Percentiles rank a stretch among this genome's conserved stretches.
These are phyloP conservation scores for Hesperophylax magnus DNA, from an alignment of 1,140 invertebrate genomes.

Conservation along the genomic window DNA sequence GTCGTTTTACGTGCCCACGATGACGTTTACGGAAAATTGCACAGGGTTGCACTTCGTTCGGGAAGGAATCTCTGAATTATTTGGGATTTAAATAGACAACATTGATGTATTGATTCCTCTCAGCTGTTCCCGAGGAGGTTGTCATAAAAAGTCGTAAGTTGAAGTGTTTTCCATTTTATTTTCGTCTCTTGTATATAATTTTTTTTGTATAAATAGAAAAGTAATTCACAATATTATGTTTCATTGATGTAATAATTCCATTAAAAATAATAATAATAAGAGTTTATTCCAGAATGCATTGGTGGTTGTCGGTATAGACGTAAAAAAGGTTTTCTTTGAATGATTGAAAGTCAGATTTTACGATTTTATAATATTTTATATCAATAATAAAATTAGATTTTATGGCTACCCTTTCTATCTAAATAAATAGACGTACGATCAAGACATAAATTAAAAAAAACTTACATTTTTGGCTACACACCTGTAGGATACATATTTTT, in stretches of 20 bases:
- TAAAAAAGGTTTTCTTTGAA: not conserved
- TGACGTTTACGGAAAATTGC: conserved; percentile 3
- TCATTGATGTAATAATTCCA: no score
- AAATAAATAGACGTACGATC: no score
- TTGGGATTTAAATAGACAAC: conserved; percentile 16
- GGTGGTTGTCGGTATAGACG: no score
- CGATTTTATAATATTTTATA: not conserved
- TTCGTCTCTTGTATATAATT: not conserved
- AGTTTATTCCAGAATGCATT: no score
- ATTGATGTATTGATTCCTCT: conserved; percentile 26
- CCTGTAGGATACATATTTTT: not conserved
- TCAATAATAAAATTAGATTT: no score
- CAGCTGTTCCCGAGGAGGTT: conserved; percentile 19
- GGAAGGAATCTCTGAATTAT: not conserved
- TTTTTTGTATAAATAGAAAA: not conserved
- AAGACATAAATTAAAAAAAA: no score
- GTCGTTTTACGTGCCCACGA: not conserved
- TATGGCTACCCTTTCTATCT: no score
- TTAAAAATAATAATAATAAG: no score
- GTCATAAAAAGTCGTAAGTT: not conserved
- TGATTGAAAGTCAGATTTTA: not conserved
- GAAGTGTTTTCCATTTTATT: conserved; percentile 1
- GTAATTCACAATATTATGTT: no score
- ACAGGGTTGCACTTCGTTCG: not conserved
- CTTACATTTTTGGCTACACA: no score